A percentile compares a stretch with the other conserved stretches of the same genome.
These are phyloP conservation scores for Idaea straminata DNA, from an alignment of 2,888 invertebrate species.

Conservation along the genomic window DNA sequence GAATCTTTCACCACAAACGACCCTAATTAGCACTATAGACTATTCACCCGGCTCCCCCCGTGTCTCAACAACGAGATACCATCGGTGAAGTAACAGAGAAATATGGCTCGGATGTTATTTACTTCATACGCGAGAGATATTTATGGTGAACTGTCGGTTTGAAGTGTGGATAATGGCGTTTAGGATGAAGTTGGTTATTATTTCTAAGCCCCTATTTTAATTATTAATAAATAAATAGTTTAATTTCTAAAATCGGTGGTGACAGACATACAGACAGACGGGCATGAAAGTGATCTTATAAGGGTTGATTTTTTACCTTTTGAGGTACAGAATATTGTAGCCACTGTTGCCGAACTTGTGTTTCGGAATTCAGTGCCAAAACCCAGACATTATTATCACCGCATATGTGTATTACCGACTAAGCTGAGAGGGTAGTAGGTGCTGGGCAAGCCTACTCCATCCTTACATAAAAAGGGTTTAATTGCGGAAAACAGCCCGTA, in stretches of 20 bases:
- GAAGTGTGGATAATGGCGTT: constrained; percentile 5
- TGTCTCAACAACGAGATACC: constrained; percentile 29
- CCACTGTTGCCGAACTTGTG: no score
- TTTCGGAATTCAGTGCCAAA: no score
- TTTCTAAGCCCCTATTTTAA: not conserved
- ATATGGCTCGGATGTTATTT: constrained; percentile 28
- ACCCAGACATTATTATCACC: no score
- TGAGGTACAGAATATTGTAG: no score
- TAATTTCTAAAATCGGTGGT: not conserved
- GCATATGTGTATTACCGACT: no score
- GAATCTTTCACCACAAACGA: not conserved
- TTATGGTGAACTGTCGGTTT: constrained; percentile 19
- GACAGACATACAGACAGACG: no score
- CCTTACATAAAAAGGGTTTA: no score
- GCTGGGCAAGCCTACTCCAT: no score
- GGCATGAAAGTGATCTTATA: no score
- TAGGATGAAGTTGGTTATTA: not conserved
- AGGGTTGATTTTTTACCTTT: no score
- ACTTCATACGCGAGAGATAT: constrained; percentile 22
- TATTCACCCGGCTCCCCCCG: constrained; percentile 22
- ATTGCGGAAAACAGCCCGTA: no score
- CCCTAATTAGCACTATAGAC: constrained; percentile 16
- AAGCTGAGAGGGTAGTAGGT: no score
- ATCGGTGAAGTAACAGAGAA: constrained; percentile 27
- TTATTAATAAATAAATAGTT: not conserved